A percentile compares a stretch with the other conserved stretches of the same genome.
Evolutionary conservation across 2,888 invertebrate species (phyloP).

Genomic region (Aleiodes testaceus): DNA sequence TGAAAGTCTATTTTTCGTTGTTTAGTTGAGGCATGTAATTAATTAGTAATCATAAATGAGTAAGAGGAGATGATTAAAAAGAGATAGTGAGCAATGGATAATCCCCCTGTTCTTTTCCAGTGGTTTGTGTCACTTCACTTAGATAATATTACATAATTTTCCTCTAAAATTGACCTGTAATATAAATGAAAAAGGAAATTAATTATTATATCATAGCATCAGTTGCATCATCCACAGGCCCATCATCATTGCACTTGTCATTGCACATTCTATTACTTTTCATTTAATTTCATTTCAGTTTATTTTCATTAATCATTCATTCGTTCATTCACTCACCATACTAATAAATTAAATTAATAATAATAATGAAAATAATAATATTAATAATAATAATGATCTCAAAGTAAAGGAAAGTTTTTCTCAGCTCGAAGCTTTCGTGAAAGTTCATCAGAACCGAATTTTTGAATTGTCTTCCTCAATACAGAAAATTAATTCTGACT

Average conservation of each 20-base stretch:
- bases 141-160: slow-evolving; percentile 13
- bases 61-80: not conserved
- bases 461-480: slow-evolving; percentile 23
- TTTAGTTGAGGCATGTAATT: slow-evolving; percentile 31
- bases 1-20: slow-evolving; percentile 5
- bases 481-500: not conserved
- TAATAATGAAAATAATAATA: not conserved
- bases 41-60: slow-evolving; percentile 12
- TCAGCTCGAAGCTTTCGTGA: slow-evolving; percentile 17
- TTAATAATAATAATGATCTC: slow-evolving; percentile 19
- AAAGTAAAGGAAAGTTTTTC: slow-evolving; percentile 7
- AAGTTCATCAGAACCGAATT: slow-evolving; percentile 14
- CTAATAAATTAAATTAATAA: too few relatives aligned
- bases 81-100: slow-evolving; percentile 16
- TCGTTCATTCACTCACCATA: slow-evolving; percentile 1
- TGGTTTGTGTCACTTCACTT: slow-evolving; percentile 30
- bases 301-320: slow-evolving; percentile 20
- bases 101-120: slow-evolving; percentile 23
- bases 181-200: not conserved
- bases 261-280: slow-evolving; percentile 31
- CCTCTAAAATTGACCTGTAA: slow-evolving; percentile 24
- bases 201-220: slow-evolving; percentile 19
- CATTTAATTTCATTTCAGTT: slow-evolving; percentile 27
- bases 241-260: slow-evolving; percentile 36
- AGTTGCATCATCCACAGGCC: slow-evolving; percentile 31